Percentiles rank a stretch among this genome's conserved stretches.
These are phyloP conservation scores for Disparrhopalites patrizii DNA, from an alignment of 2,888 invertebrate species.

Conservation along the genomic window DNA sequence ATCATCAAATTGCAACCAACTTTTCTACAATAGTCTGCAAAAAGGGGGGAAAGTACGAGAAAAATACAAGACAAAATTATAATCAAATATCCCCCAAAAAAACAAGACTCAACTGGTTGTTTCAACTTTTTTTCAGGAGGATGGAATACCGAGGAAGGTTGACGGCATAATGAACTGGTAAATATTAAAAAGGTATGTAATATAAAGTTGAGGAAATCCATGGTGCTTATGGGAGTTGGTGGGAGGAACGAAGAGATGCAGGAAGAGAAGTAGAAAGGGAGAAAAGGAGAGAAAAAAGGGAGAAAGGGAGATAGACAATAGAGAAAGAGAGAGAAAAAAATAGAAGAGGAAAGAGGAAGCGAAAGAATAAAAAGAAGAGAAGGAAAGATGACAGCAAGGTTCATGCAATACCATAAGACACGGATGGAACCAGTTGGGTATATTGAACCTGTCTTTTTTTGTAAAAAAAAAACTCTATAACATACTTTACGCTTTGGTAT, in stretches of 20 bases:
- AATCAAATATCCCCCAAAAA: too few relatives aligned
- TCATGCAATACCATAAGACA: conserved; percentile 15
- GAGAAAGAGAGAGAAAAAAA: neutral
- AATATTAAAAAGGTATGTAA: too few relatives aligned
- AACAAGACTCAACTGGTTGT: conserved; percentile 7
- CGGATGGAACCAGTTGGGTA: conserved; percentile 17
- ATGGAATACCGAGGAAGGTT: too few relatives aligned
- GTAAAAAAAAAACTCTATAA: conserved; percentile 11
- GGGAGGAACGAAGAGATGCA: too few relatives aligned
- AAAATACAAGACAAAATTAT: too few relatives aligned
- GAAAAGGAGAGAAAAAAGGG: neutral
- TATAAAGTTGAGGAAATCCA: too few relatives aligned
- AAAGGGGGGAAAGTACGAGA: too few relatives aligned
- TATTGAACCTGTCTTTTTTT: conserved; percentile 22
- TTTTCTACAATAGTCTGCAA: too few relatives aligned
- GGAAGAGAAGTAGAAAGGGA: neutral
- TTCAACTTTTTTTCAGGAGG: conserved; percentile 11
- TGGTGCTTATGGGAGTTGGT: too few relatives aligned
- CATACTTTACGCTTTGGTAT: conserved; percentile 10
- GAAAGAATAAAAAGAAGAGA: neutral
- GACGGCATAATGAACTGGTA: too few relatives aligned
- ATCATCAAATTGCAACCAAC: too few relatives aligned
- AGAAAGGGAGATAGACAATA: neutral
- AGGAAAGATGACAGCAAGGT: neutral
- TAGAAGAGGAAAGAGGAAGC: neutral